phyloP scores from a whole-genome alignment of 2,797 vertebrate species.

The Melanotaenia boesemani region DNA sequence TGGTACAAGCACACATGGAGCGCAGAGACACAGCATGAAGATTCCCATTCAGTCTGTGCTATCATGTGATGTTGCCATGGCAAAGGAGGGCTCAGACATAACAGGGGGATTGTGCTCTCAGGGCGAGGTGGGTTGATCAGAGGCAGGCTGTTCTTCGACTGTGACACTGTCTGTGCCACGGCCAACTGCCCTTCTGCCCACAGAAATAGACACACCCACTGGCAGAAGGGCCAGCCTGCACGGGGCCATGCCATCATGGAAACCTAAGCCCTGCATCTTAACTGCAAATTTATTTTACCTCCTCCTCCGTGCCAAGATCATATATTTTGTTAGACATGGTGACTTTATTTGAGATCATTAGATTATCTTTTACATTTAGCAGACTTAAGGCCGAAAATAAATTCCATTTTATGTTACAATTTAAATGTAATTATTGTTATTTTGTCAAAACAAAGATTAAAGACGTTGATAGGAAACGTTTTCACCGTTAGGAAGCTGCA shows the following conservation, averaged over 20 bases:
- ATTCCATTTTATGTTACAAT: too few relatives aligned
- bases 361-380: too few relatives aligned
- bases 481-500: too few relatives aligned
- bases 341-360: too few relatives aligned
- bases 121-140: constrained; percentile 74
- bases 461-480: too few relatives aligned
- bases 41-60: constrained; percentile 43
- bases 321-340: too few relatives aligned
- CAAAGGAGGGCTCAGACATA: constrained; percentile 71
- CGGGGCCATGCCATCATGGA: constrained; percentile 58
- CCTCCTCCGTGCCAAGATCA: too few relatives aligned
- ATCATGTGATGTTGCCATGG: constrained; percentile 79
- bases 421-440: too few relatives aligned
- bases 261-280: constrained; percentile 25
- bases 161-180: constrained; percentile 57
- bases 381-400: too few relatives aligned
- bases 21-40: constrained; percentile 28
- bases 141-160: constrained; percentile 75
- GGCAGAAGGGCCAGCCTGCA: constrained; percentile 52
- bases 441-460: too few relatives aligned
- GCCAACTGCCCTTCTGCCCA: constrained; percentile 66
- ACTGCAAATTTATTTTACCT: too few relatives aligned
- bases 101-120: constrained; percentile 76
- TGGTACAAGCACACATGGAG: constrained; percentile 7
- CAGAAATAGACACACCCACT: constrained; percentile 61